Evolutionary conservation across 1,140 invertebrate genomes (phyloP).

Genomic region (Brachionus rubens): DNA sequence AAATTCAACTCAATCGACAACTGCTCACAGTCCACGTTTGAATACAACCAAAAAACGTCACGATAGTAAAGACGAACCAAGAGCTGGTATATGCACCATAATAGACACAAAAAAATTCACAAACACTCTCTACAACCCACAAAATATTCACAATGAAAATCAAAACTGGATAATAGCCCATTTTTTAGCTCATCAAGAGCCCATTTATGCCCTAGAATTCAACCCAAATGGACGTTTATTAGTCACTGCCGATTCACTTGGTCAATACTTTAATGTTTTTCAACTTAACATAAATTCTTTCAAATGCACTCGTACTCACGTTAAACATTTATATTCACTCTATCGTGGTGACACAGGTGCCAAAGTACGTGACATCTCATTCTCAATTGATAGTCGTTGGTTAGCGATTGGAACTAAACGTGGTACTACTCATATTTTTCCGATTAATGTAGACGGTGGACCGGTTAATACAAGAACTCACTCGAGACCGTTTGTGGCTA

Average conservation of each 20-base stretch:
- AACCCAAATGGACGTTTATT: conserved; percentile 85
- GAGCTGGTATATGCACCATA: conserved; percentile 79
- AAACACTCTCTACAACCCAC: conserved; percentile 45
- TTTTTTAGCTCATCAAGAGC: conserved; percentile 86
- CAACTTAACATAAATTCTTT: conserved; percentile 86
- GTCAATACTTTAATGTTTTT: conserved; percentile 93
- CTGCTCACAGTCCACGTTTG: background rate
- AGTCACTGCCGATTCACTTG: conserved; percentile 84
- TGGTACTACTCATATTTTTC: conserved; percentile 94
- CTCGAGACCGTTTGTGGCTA: conserved; percentile 84
- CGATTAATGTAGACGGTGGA: conserved; percentile 91
- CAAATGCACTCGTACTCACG: conserved; percentile 77
- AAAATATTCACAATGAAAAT: conserved; percentile 44
- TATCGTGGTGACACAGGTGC: conserved; percentile 72
- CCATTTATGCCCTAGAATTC: conserved; percentile 83
- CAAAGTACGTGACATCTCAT: conserved; percentile 67
- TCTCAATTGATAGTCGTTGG: conserved; percentile 88
- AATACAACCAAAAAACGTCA: background rate
- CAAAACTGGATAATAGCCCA: conserved; percentile 78
- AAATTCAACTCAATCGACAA: background rate
- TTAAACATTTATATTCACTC: conserved; percentile 92
- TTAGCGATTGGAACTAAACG: conserved; percentile 86
- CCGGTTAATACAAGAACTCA: conserved; percentile 84
- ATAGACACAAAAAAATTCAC: conserved; percentile 65
- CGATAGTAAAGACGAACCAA: conserved; percentile 60